Base-by-base conservation (phyloP, 2,888 invertebrate genomes). In the Drosophila cracens region DNA sequence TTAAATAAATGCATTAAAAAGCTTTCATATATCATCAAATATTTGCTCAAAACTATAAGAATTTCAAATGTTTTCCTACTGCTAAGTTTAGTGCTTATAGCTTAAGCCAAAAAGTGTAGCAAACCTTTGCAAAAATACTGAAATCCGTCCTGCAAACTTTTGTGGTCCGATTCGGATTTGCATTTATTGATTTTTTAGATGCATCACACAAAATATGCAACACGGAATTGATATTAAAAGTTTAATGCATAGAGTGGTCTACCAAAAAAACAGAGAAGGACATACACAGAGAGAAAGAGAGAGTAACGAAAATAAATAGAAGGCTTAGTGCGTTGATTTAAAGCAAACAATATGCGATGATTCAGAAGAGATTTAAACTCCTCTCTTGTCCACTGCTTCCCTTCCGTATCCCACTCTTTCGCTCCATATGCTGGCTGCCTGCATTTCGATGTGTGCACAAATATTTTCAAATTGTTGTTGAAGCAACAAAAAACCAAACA, bases 211-310 rank as follows among this genome's bases (percentile, higher is more conserved):
- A 79, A 78, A 81, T 79, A 81, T 81, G 81, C 73, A 83, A 61
- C 67, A 76, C 68, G 70, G 81, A 81, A 83, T 82, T 78, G 75
- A 73, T 87, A 83, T 88, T 82, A 87, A 88, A 88, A 86, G 73
- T 83, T 88, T 68, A 85, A 82, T 74, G 67, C 72, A 69, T 46
- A 83, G 74, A 88, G 71, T 78, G 81, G 65, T 51, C 34, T 36
- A 11, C 21, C 36, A 34, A 21, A 33, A 33, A 8, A 38, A 38
- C 2, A 58, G 66, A 29, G 60, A 49, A 56, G 60, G 31, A 16
- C 48, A 21, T 57, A 57, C 43, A 25, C 66, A 34, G 13, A 16
- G 65, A 25, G 58, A 54, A 10, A 38, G 51, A 40, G 43, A 4
- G 46, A 16, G 36, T 5, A 57, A 76, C 31, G 27, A 52, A 59